These are phyloP conservation scores for Platysternon megacephalum DNA, from an alignment of 2,113 vertebrate genomes.

Conservation along the genomic window DNA sequence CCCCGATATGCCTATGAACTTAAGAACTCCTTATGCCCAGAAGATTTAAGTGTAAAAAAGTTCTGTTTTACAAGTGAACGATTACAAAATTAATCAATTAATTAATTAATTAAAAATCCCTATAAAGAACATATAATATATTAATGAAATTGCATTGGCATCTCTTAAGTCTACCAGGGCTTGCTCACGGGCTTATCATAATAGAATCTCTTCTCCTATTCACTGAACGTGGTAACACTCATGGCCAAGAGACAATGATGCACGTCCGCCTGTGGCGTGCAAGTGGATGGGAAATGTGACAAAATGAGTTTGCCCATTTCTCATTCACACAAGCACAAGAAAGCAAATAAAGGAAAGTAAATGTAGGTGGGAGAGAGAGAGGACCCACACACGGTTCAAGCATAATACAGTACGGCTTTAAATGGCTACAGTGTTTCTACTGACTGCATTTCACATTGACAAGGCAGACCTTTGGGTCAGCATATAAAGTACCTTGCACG, in stretches of 20 bases:
- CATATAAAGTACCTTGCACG: rapidly evolving
- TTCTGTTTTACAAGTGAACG: not conserved
- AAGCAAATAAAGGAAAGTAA: not conserved
- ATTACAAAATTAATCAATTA: not conserved
- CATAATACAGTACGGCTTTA: not conserved
- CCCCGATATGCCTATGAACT: not conserved
- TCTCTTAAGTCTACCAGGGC: constrained; percentile 23
- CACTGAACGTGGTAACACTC: not conserved
- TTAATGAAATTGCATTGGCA: not conserved
- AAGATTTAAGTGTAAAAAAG: not conserved
- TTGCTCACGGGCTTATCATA: constrained; percentile 5
- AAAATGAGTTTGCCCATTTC: not conserved
- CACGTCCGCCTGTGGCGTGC: not conserved
- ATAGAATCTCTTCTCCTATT: not conserved
- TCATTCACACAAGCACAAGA: not conserved
- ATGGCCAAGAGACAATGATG: not conserved
- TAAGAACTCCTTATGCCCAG: not conserved
- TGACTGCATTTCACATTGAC: rapidly evolving
- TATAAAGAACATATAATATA: not conserved
- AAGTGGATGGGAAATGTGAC: constrained; percentile 38
- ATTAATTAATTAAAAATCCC: not conserved
- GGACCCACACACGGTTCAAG: rapidly evolving
- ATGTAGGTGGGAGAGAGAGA: not conserved
- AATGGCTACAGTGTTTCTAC: not conserved
- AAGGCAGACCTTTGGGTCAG: not conserved